Evolutionary conservation across 2,797 vertebrate genomes (phyloP).

Genomic region (Diglossa cyanea): DNA sequence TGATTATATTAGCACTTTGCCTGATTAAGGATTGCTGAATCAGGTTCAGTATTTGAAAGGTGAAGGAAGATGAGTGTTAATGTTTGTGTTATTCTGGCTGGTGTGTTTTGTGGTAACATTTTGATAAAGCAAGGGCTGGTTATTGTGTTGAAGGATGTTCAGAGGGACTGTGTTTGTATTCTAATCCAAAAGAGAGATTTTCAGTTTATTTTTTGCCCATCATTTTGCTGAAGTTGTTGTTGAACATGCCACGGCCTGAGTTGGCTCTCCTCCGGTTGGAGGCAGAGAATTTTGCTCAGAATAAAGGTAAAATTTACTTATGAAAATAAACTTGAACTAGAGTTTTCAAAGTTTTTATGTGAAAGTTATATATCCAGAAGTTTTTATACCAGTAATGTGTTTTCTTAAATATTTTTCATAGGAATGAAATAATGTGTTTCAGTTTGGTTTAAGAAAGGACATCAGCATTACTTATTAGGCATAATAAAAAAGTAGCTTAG

Average conservation of each 20-base stretch:
- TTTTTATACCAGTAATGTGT: neutral
- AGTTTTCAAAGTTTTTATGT: neutral
- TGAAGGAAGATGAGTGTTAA: neutral
- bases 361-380: neutral
- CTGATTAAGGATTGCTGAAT: neutral
- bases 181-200: neutral
- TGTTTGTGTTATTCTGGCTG: neutral
- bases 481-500: neutral
- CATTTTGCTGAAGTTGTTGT: neutral
- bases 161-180: neutral
- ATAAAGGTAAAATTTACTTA: neutral
- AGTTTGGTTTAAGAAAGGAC: neutral
- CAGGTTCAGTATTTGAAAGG: neutral
- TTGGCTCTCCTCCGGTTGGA: neutral
- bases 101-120: neutral
- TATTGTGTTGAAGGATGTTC: neutral
- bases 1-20: neutral
- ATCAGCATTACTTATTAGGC: neutral
- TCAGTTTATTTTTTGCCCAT: neutral
- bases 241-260: neutral
- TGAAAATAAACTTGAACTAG: neutral
- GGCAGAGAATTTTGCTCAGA: neutral
- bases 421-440: neutral
- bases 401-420: neutral
- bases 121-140: neutral